phyloP scores from a whole-genome alignment of 2,113 vertebrate species.

The Apistogramma diplotaenia region DNA sequence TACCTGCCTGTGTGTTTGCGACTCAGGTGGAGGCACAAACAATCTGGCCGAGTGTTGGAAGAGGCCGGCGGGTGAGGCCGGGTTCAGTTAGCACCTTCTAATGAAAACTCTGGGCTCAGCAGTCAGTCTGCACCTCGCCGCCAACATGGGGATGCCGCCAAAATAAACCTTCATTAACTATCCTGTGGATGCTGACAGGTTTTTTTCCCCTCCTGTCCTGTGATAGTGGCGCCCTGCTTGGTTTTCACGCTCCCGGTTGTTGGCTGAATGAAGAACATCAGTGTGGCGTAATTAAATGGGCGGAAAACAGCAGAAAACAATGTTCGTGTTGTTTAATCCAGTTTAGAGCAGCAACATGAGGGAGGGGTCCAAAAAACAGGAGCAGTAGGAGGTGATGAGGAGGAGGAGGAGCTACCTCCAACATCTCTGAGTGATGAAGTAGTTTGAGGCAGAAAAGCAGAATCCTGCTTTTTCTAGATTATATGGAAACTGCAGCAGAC shows the following conservation, averaged over 20 bases:
- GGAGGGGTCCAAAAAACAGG: slow-evolving; percentile 41
- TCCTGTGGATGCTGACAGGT: neutral
- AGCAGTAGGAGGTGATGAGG: slow-evolving; percentile 45
- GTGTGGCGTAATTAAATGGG: slow-evolving; percentile 78
- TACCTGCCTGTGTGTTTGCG: neutral
- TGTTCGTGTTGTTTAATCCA: slow-evolving; percentile 81
- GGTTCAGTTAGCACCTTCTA: slow-evolving; percentile 45
- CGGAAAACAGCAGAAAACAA: slow-evolving; percentile 74
- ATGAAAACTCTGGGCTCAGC: slow-evolving; percentile 21
- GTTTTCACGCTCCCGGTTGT: slow-evolving; percentile 59
- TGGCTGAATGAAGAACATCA: slow-evolving; percentile 77
- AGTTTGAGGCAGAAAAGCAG: neutral
- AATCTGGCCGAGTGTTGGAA: neutral
- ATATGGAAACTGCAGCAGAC: too few species aligned
- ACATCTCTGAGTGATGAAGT: neutral
- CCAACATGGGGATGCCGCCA: neutral
- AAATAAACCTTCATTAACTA: slow-evolving; percentile 38
- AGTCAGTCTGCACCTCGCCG: neutral
- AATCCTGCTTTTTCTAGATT: neutral
- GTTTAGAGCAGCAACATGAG: slow-evolving; percentile 74
- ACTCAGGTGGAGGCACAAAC: slow-evolving; percentile 13
- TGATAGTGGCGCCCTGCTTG: neutral
- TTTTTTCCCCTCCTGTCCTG: neutral
- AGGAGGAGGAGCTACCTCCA: slow-evolving; percentile 42
- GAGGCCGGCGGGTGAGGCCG: neutral